A percentile compares a stretch with the other conserved stretches of the same genome.
Conservation (phyloP, 35 echinoderm and acorn worm species). For the Strongylocentrotus purpuratus region DNA sequence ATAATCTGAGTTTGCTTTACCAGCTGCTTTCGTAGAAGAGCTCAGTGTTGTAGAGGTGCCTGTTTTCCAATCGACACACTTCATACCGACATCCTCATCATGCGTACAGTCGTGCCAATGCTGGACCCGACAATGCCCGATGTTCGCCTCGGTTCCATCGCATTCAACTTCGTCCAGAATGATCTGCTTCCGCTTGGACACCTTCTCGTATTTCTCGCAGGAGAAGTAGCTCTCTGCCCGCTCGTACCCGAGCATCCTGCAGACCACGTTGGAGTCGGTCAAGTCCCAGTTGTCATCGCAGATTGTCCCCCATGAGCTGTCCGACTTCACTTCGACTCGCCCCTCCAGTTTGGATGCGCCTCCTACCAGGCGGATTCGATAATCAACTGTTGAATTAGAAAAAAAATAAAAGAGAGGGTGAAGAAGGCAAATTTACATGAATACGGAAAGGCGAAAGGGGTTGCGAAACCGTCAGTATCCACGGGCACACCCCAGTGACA, state of each 20-base stretch:
- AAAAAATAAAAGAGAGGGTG: too few species aligned
- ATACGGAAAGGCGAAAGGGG: neutral
- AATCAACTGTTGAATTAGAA: neutral
- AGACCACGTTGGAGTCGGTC: neutral
- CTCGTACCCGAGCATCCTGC: neutral
- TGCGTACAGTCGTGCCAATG: neutral
- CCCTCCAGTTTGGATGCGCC: neutral
- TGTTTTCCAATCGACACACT: neutral
- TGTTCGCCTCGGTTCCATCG: neutral
- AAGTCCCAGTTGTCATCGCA: neutral
- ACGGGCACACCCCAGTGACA: too few species aligned
- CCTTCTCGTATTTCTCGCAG: neutral
- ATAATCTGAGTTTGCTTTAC: neutral
- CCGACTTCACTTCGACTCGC: neutral
- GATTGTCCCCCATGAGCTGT: neutral
- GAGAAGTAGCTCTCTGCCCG: neutral
- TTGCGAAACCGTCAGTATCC: too few species aligned
- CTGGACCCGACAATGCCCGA: neutral
- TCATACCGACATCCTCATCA: neutral
- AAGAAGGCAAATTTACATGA: neutral
- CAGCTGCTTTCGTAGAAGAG: neutral
- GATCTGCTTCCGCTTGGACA: neutral
- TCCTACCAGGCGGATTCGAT: neutral
- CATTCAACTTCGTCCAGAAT: neutral
- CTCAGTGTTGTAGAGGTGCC: neutral